These are phyloP conservation scores for Tamias sibiricus DNA, from an alignment of 2,113 vertebrate genomes.

Conservation along the genomic window DNA sequence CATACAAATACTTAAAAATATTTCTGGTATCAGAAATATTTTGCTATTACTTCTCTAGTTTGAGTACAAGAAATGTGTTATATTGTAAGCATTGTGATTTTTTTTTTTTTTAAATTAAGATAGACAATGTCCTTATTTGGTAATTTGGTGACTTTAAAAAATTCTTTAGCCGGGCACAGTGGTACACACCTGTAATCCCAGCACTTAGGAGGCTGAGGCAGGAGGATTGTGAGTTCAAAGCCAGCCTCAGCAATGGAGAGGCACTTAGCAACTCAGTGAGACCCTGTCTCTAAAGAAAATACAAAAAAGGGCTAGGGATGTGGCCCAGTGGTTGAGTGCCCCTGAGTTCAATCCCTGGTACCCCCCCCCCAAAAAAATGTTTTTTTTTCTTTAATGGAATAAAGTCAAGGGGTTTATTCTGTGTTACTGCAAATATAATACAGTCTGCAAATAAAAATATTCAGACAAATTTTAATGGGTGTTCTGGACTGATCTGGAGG, in stretches of 20 bases:
- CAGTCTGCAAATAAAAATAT: not conserved
- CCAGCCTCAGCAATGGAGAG: too few species aligned
- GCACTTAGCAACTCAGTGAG: too few species aligned
- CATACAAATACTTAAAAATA: constrained; percentile 48
- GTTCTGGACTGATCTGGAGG: not conserved
- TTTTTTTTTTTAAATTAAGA: constrained; percentile 39
- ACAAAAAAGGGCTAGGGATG: too few species aligned
- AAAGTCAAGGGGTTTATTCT: not conserved
- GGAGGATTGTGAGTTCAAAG: too few species aligned
- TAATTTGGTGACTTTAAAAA: not conserved
- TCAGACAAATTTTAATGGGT: constrained; percentile 43
- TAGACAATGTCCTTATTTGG: constrained; percentile 19
- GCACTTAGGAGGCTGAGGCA: too few species aligned
- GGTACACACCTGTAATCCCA: too few species aligned
- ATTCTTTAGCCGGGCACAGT: too few species aligned
- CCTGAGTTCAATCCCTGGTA: too few species aligned
- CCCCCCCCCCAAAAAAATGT: too few species aligned
- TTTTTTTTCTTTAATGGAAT: constrained; percentile 1
- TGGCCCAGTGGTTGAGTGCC: too few species aligned
- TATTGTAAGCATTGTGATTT: not conserved
- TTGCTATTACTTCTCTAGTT: not conserved
- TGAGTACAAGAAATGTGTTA: constrained; percentile 6
- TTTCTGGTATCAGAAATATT: constrained; percentile 34
- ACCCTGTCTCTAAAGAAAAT: too few species aligned
- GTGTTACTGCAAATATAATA: constrained; percentile 17